Conservation (phyloP, 2,113 vertebrate genomes). For the Bufo gargarizans region DNA sequence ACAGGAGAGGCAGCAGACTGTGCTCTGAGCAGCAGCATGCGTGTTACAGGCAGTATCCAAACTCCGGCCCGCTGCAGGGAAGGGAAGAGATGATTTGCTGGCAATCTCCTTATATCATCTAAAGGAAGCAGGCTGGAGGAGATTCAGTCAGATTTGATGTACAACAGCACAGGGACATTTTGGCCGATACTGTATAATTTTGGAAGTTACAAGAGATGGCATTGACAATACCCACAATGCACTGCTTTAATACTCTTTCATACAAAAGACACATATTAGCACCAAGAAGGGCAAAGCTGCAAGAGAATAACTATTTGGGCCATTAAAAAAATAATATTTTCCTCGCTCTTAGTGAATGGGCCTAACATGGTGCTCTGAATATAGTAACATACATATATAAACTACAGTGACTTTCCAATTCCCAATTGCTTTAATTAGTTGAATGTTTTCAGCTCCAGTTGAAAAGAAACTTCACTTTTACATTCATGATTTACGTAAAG, state of each 20-base stretch:
- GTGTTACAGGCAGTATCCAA: neutral
- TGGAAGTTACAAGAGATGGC: neutral
- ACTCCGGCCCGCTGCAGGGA: neutral
- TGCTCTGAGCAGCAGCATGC: neutral
- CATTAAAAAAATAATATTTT: neutral
- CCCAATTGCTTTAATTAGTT: constrained; percentile 40
- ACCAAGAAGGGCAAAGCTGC: neutral
- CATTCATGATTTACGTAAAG: constrained; percentile 38
- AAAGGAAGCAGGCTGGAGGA: too few relatives aligned
- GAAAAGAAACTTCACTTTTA: constrained; percentile 1
- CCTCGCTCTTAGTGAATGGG: neutral
- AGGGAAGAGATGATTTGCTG: neutral
- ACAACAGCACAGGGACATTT: too few relatives aligned
- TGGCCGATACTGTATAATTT: too few relatives aligned
- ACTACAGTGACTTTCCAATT: constrained; percentile 25
- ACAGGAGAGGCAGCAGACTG: neutral
- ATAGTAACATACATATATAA: constrained; percentile 36
- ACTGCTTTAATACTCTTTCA: neutral
- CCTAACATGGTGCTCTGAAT: neutral
- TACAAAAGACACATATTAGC: neutral
- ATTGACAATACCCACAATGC: neutral
- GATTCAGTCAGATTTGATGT: too few relatives aligned
- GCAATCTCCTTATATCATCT: neutral
- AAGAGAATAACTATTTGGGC: neutral
- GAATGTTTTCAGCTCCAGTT: constrained; percentile 33